A percentile compares a stretch with the other conserved stretches of the same genome.
These are phyloP conservation scores for Natrix natrix DNA, from an alignment of 2,797 vertebrate genomes.

Conservation along the genomic window DNA sequence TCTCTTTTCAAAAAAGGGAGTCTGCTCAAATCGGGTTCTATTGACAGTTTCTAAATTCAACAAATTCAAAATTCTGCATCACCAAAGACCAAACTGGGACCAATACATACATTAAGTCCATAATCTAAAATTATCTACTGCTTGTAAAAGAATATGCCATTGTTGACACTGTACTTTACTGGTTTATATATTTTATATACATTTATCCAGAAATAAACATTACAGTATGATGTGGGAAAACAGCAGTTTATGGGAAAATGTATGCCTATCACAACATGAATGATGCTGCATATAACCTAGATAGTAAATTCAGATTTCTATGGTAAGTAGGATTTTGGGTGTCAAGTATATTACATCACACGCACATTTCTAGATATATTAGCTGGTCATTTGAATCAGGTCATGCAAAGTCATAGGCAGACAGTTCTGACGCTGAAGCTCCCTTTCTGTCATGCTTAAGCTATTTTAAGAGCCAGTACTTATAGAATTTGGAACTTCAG, in stretches of 20 bases:
- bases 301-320: background rate
- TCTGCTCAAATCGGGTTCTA: background rate
- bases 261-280: background rate
- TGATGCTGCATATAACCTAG: background rate
- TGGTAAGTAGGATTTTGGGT: background rate
- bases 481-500: background rate
- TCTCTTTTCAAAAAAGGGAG: background rate
- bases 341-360: background rate
- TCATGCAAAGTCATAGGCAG: background rate
- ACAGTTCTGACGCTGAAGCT: background rate
- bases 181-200: background rate
- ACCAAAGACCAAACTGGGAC: background rate
- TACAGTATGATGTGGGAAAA: background rate
- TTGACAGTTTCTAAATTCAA: background rate
- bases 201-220: background rate
- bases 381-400: background rate
- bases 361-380: background rate
- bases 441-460: background rate
- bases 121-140: background rate
- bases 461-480: background rate
- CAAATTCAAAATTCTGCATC: background rate
- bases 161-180: constrained; percentile 11
- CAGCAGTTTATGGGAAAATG: background rate
- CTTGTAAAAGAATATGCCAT: constrained; percentile 21
- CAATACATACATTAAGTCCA: background rate